Percentiles rank a stretch among this genome's conserved stretches.
Conservation (phyloP, 2,797 vertebrate genomes). For the Nothura maculosa region DNA sequence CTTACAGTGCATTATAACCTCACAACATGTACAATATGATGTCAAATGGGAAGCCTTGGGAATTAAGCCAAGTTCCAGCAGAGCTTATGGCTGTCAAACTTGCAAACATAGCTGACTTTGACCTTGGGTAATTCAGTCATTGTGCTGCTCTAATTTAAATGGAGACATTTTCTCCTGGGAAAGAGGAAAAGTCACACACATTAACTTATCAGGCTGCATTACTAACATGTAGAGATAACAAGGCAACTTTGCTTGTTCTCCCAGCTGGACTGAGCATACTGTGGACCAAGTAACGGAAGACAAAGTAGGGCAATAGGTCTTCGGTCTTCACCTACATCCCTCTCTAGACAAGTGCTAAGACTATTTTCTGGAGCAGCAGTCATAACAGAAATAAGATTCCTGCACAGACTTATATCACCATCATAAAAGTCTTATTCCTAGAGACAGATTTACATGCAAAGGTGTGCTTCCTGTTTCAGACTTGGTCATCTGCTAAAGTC, state of each 20-base stretch:
- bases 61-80: conserved; percentile 3
- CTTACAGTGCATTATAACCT: conserved; percentile 11
- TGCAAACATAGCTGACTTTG: not conserved
- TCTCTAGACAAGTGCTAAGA: not conserved
- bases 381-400: not conserved
- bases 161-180: not conserved
- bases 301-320: not conserved
- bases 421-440: not conserved
- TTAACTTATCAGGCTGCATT: not conserved
- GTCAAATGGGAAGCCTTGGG: not conserved
- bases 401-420: not conserved
- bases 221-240: not conserved
- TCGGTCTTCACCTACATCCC: not conserved
- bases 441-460: not conserved
- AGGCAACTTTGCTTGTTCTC: not conserved
- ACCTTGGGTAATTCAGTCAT: not conserved
- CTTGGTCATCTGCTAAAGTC: not conserved
- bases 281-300: not conserved
- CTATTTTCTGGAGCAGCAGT: not conserved
- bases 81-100: not conserved
- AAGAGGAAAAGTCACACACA: not conserved
- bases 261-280: not conserved
- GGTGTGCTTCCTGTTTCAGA: not conserved
- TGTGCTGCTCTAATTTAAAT: not conserved
- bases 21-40: not conserved